Evolutionary conservation across 2,888 invertebrate species (phyloP).

Genomic region (Nemotelus pantherinus): DNA sequence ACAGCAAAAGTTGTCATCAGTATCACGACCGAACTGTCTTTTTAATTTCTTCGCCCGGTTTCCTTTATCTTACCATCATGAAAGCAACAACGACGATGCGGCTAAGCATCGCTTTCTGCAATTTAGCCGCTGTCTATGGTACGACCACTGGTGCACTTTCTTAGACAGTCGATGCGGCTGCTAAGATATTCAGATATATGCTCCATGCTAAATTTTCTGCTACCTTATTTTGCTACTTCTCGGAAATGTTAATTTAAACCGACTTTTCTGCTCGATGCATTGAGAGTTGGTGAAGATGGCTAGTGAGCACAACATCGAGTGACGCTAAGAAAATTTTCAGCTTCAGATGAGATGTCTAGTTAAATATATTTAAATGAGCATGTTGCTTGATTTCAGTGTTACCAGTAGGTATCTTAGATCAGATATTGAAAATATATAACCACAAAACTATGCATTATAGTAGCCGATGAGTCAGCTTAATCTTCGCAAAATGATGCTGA

Average conservation of each 20-base stretch:
- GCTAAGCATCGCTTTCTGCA: not conserved
- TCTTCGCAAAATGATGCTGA: not conserved
- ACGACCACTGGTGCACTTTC: conserved; percentile 21
- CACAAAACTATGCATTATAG: too few relatives aligned
- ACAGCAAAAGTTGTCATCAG: conserved; percentile 17
- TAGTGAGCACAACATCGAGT: not conserved
- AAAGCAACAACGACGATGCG: not conserved
- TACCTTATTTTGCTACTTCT: conserved; percentile 52
- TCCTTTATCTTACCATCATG: conserved; percentile 29
- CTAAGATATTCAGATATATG: conserved; percentile 34
- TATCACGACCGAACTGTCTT: conserved; percentile 29
- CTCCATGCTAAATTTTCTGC: conserved; percentile 50
- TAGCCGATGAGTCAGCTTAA: too few relatives aligned
- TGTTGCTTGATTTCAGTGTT: not conserved
- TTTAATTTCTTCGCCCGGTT: conserved; percentile 25
- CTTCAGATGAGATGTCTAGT: conserved; percentile 18
- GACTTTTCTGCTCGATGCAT: conserved; percentile 34
- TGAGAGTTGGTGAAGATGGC: not conserved
- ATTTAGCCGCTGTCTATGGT: conserved; percentile 11
- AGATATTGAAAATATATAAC: too few relatives aligned
- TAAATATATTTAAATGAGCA: not conserved
- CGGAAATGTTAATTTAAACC: conserved; percentile 50
- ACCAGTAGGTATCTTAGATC: not conserved
- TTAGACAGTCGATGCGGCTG: conserved; percentile 12
- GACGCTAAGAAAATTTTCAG: not conserved